Conservation (phyloP, 2,797 vertebrate species). For the Pantherophis vulpinus region DNA sequence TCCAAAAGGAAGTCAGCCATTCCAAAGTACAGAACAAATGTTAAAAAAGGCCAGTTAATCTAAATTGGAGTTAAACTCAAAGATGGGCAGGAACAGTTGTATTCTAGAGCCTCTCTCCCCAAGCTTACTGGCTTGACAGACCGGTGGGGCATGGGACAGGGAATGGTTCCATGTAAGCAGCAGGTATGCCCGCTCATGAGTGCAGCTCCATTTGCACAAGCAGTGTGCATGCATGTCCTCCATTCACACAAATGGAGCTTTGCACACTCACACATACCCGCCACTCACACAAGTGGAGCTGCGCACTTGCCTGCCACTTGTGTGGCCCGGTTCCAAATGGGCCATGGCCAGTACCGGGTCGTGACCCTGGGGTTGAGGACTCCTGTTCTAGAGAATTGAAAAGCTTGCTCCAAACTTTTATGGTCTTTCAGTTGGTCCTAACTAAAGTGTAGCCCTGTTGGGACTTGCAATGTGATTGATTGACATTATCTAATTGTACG, state of each 20-base stretch:
- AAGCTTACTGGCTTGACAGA: neutral
- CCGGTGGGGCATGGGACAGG: neutral
- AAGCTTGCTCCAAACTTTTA: neutral
- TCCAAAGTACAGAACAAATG: neutral
- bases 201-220: neutral
- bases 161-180: neutral
- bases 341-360: rapidly evolving
- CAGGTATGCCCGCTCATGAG: rapidly evolving
- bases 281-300: neutral
- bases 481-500: neutral
- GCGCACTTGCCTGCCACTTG: neutral
- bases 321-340: neutral
- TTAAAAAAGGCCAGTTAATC: neutral
- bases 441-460: neutral
- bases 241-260: neutral
- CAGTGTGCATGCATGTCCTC: neutral
- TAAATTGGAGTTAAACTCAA: neutral
- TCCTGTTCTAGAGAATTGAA: neutral
- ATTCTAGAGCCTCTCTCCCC: neutral
- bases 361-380: neutral
- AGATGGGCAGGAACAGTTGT: neutral
- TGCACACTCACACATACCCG: neutral
- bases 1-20: neutral
- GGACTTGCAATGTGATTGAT: neutral
- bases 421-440: neutral